Conservation (phyloP, 2,113 vertebrate genomes). For the Triplophysa dalaica region DNA sequence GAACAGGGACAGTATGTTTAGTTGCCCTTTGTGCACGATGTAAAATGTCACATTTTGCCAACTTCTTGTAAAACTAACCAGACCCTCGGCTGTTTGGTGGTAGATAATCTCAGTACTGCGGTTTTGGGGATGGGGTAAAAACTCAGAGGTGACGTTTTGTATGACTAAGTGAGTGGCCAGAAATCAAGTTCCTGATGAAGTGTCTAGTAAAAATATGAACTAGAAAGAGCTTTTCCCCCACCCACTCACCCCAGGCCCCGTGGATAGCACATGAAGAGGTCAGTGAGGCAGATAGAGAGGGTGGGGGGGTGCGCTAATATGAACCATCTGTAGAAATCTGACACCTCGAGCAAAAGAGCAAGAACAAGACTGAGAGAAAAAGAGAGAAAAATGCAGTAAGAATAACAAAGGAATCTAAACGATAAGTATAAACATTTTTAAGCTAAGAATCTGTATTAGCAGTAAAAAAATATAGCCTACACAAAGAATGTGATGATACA, state of each 20-base stretch:
- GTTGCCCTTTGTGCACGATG: neutral
- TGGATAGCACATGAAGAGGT: conserved; percentile 65
- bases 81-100: neutral
- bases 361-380: conserved; percentile 26
- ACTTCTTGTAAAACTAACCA: neutral
- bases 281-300: conserved; percentile 63
- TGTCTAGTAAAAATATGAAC: conserved; percentile 28
- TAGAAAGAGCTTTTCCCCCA: conserved; percentile 51
- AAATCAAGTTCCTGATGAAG: conserved; percentile 27
- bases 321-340: conserved; percentile 80
- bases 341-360: conserved; percentile 63
- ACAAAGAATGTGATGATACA: no score
- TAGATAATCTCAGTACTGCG: neutral
- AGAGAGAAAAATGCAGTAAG: conserved; percentile 49
- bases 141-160: conserved; percentile 10
- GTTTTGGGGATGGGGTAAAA: neutral
- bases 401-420: conserved; percentile 72
- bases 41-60: neutral
- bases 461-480: no score
- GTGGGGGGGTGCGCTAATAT: conserved; percentile 65
- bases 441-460: no score
- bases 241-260: conserved; percentile 54
- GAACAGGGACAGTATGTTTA: conserved; percentile 32
- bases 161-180: neutral
- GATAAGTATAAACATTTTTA: no score